Evolutionary conservation across 92 coral and sea anemone genomes (phyloP).

Genomic region (Palythoa grandiflora): DNA sequence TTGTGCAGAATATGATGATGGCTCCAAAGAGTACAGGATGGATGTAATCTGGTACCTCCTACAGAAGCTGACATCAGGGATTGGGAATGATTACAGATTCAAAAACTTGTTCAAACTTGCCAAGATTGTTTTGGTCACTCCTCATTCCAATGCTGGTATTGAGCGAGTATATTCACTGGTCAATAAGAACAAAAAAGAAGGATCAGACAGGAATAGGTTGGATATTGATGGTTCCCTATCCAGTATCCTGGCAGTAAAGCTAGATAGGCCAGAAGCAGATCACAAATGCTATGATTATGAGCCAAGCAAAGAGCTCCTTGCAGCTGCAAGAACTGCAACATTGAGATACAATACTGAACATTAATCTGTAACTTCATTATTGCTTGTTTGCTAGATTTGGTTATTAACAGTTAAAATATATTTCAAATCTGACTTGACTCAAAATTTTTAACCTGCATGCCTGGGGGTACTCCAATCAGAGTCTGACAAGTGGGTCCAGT

Average conservation of each 20-base stretch:
- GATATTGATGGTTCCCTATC: constrained; percentile 54
- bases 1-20: constrained; percentile 48
- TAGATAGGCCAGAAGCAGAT: constrained; percentile 59
- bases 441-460: neutral
- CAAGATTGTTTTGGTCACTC: constrained; percentile 51
- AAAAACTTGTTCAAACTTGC: constrained; percentile 44
- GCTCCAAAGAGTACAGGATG: constrained; percentile 58
- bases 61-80: constrained; percentile 50
- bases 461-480: constrained; percentile 14
- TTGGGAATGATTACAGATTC: constrained; percentile 57
- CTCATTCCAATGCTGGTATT: constrained; percentile 58
- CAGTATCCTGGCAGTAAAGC: constrained; percentile 53
- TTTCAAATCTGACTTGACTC: constrained; percentile 11
- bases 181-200: constrained; percentile 56
- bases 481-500: constrained; percentile 14
- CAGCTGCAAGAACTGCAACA: constrained; percentile 49
- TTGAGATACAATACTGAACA: constrained; percentile 40
- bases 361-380: constrained; percentile 5
- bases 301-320: constrained; percentile 51
- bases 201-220: constrained; percentile 53
- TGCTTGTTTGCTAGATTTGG: neutral
- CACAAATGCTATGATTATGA: constrained; percentile 51
- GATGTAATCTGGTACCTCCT: constrained; percentile 51
- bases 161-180: constrained; percentile 61
- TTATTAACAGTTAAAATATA: neutral